These are phyloP conservation scores for Agrenia bidenticulata DNA, from an alignment of 2,888 invertebrate species.

Conservation along the genomic window DNA sequence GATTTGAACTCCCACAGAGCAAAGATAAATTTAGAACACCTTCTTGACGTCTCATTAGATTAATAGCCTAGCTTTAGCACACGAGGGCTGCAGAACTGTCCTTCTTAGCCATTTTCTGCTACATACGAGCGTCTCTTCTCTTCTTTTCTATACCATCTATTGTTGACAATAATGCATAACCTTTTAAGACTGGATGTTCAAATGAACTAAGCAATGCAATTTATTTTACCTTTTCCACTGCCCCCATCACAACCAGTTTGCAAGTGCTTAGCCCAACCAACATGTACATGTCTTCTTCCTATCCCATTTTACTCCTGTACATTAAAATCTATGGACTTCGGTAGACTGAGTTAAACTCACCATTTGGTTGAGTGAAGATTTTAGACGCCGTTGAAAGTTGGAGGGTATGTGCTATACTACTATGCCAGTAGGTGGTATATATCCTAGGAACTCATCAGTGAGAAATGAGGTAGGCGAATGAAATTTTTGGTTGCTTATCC, in stretches of 20 bases:
- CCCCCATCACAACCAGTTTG: not conserved
- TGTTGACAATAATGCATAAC: constrained; percentile 12
- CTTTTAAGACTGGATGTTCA: constrained; percentile 5
- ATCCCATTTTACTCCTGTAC: not conserved
- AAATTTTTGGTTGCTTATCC: constrained; percentile 15
- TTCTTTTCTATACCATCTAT: not conserved
- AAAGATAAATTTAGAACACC: constrained; percentile 21
- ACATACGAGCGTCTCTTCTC: not conserved
- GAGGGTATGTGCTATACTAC: too few relatives aligned
- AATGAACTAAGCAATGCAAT: constrained; percentile 13
- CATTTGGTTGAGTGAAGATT: too few relatives aligned
- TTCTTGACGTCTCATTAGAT: constrained; percentile 19
- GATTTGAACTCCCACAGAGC: constrained; percentile 17
- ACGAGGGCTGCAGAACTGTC: not conserved
- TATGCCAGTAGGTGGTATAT: not conserved
- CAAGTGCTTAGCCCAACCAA: too few relatives aligned
- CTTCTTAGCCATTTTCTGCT: not conserved
- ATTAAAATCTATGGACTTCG: constrained; percentile 18
- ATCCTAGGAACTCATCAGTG: constrained; percentile 15
- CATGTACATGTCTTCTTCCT: not conserved
- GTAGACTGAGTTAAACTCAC: constrained; percentile 17
- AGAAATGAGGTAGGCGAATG: constrained; percentile 12
- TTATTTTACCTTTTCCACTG: constrained; percentile 11
- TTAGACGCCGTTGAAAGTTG: too few relatives aligned
- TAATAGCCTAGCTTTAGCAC: constrained; percentile 11